Base-by-base conservation (phyloP, 2,797 vertebrate species). In the Diceros bicornis region DNA sequence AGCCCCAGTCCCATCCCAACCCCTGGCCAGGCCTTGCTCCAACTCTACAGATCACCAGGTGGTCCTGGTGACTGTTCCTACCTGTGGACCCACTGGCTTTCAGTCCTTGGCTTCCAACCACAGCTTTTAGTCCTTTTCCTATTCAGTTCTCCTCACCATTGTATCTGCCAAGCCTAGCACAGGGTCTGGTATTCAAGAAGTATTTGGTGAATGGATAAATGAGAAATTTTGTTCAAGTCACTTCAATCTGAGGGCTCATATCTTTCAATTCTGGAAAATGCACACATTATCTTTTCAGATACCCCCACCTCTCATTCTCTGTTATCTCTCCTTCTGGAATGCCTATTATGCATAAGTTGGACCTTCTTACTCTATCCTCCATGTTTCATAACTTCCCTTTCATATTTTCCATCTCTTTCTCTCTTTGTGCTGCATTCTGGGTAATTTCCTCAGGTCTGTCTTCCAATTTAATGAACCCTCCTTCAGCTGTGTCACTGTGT, bases 401-500 rank as follows among this genome's bases (percentile, higher is more conserved):
- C 55, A 16, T 34, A n/a, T 34, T 92, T 96, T 57, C 41, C 34
- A 88, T 74, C 12, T 75, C 61, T 87, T 74, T 79, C 32, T 64
- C 23, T 81, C 59, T 68, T 77, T 69, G 55, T 89, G 71, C 29
- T 77, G 6, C n/a, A 41, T 81, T 69, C 69, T 71, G 69, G 69
- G 34, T 75, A 44, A 89, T 87, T 86, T 89, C 69, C 86, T 94
- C 29, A 64, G 25, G n/a, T 68, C 72, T 75, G 72, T 29, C 25
- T 95, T 97, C 83, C 55, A 89, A 21, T 93, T 93, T 84, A 44
- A 61, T 62, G 59, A 97, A 87, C 44, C 50, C 77, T 23, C 78
- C 82, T 97, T 97, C 20, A 57, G n/a, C n/a, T 71, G 50, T 81
- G 34, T 91, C 44, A 88, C 81, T 72, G 20, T 74, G 75, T 71